phyloP scores from a whole-genome alignment of 1,140 invertebrate species.

The Archegozetes longisetosus region DNA sequence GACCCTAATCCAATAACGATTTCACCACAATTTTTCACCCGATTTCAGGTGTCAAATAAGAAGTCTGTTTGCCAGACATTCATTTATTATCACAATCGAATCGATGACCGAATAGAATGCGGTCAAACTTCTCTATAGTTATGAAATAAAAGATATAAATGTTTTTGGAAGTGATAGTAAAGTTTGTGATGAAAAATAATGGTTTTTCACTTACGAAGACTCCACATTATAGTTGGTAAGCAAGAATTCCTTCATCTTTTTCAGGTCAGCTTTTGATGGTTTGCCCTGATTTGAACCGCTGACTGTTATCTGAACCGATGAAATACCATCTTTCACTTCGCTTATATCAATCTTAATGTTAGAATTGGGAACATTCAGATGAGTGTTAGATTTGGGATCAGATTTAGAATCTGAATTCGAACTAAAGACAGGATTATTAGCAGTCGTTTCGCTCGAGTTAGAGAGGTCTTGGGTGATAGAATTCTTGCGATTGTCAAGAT shows the following conservation, averaged over 20 bases:
- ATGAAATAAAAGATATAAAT: too few species aligned
- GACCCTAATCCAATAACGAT: too few species aligned
- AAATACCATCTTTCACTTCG: conserved; percentile 32
- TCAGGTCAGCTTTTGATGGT: conserved; percentile 27
- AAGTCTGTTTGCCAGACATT: too few species aligned
- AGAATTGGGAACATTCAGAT: conserved; percentile 1
- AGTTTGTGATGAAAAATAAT: neutral
- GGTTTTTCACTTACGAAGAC: conserved; percentile 33
- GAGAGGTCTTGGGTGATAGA: neutral
- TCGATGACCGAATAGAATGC: too few species aligned
- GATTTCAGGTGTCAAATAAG: too few species aligned
- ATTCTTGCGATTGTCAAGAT: neutral
- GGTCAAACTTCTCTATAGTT: too few species aligned
- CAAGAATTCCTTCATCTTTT: conserved; percentile 34
- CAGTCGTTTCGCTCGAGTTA: too few species aligned
- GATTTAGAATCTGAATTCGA: too few species aligned
- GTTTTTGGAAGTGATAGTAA: too few species aligned
- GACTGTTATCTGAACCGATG: conserved; percentile 32
- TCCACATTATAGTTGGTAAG: conserved; percentile 34
- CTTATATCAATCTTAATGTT: conserved; percentile 20
- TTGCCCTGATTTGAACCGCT: conserved; percentile 21
- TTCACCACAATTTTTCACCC: too few species aligned
- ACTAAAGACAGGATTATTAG: too few species aligned
- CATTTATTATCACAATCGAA: too few species aligned
- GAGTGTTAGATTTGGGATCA: neutral